Percentiles rank a stretch among this genome's conserved stretches.
Evolutionary conservation across 2,113 vertebrate species (phyloP).

Genomic region (Lipotes vexillifer): DNA sequence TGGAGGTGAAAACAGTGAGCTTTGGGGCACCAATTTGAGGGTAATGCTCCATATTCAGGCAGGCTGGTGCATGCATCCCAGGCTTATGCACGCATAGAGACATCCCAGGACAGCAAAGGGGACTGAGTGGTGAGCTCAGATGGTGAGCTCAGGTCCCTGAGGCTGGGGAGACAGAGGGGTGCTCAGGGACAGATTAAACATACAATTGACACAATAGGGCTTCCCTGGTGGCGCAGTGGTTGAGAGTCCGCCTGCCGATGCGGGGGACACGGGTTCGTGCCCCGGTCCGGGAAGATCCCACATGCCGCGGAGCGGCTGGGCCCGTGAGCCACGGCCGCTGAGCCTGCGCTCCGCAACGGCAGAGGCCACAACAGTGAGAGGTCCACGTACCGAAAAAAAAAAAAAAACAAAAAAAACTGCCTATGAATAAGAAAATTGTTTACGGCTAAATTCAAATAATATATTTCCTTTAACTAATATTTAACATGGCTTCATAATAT

Average conservation of each 20-base stretch:
- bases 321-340: no score
- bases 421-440: background rate
- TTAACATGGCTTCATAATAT: background rate
- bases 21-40: background rate
- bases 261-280: no score
- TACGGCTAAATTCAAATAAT: background rate
- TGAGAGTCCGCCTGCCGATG: no score
- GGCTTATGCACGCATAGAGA: background rate
- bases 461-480: constrained; percentile 17
- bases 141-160: background rate
- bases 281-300: no score
- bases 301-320: no score
- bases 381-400: no score
- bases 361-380: no score
- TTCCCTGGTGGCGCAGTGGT: no score
- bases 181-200: background rate
- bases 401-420: background rate
- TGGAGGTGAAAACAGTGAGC: background rate
- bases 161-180: background rate
- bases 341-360: no score
- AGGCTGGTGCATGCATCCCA: accelerated
- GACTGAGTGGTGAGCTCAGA: background rate
- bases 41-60: background rate
- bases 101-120: background rate
- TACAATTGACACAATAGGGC: background rate